These are phyloP conservation scores for Idaea biselata DNA, from an alignment of 2,888 invertebrate genomes.

Conservation along the genomic window DNA sequence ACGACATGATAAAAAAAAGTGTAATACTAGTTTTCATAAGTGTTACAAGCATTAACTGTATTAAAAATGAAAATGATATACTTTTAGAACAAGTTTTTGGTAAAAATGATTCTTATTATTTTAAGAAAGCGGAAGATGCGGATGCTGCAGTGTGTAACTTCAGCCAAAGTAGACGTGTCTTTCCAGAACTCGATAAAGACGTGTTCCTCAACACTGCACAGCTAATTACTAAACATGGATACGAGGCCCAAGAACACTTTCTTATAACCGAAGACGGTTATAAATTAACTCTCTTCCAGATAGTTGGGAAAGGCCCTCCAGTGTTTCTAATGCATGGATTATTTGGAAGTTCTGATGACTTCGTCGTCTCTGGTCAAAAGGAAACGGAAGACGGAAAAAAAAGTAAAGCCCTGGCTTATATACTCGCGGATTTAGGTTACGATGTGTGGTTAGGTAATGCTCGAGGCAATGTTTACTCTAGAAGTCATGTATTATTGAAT, in stretches of 20 bases:
- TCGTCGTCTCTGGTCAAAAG: slow-evolving; percentile 81
- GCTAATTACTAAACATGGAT: slow-evolving; percentile 21
- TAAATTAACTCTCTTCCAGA: slow-evolving; percentile 22
- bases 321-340: slow-evolving; percentile 88
- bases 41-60: neutral
- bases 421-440: slow-evolving; percentile 80
- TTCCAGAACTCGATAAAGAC: slow-evolving; percentile 15
- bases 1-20: neutral
- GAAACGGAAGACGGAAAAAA: too few relatives aligned
- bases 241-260: slow-evolving; percentile 21
- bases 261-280: slow-evolving; percentile 31
- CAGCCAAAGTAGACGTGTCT: neutral
- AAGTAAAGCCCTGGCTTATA: slow-evolving; percentile 76
- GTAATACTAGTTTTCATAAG: neutral
- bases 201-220: slow-evolving; percentile 19
- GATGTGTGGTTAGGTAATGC: slow-evolving; percentile 89
- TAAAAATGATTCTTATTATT: neutral
- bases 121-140: neutral
- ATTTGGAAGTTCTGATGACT: slow-evolving; percentile 84
- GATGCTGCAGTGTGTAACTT: neutral
- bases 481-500: slow-evolving; percentile 57
- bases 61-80: neutral
- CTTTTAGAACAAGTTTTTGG: neutral
- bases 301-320: slow-evolving; percentile 41
- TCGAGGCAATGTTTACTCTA: slow-evolving; percentile 84